phyloP scores from a whole-genome alignment of 1,140 invertebrate genomes.

The Drosophila miranda region DNA sequence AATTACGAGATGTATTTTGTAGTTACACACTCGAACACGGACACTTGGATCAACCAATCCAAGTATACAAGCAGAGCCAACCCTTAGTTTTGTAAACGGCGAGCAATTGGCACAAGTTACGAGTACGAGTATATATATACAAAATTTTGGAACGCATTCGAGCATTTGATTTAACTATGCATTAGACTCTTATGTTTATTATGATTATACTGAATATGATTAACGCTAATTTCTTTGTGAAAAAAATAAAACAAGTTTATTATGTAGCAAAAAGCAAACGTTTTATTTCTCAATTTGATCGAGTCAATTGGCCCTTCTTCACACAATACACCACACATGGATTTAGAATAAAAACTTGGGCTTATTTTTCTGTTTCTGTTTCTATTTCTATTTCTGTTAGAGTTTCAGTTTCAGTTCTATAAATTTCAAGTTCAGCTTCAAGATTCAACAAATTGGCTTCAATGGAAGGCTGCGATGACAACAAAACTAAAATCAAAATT shows the following conservation, averaged over 20 bases:
- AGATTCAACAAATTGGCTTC: constrained; percentile 73
- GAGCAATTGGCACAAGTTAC: constrained; percentile 72
- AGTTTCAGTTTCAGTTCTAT: constrained; percentile 24
- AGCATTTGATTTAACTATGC: constrained; percentile 76
- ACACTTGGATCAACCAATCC: constrained; percentile 5
- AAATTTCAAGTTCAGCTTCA: constrained; percentile 35
- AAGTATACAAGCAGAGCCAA: constrained; percentile 32
- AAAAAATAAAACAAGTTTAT: constrained; percentile 73
- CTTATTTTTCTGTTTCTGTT: neutral
- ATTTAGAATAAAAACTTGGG: too few relatives aligned
- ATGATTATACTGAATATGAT: constrained; percentile 64
- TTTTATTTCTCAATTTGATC: constrained; percentile 50
- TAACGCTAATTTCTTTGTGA: constrained; percentile 79
- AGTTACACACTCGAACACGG: constrained; percentile 45
- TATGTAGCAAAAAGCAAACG: constrained; percentile 69
- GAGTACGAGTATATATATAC: constrained; percentile 8
- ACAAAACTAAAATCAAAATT: constrained; percentile 77
- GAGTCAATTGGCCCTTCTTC: constrained; percentile 30
- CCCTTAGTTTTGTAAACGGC: constrained; percentile 70
- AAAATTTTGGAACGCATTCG: constrained; percentile 65
- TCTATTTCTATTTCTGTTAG: constrained; percentile 17
- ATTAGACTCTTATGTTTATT: constrained; percentile 78
- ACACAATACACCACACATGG: neutral
- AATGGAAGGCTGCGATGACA: constrained; percentile 75
- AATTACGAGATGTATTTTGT: constrained; percentile 72